Evolutionary conservation across 2,113 vertebrate genomes (phyloP), one percentile per base, ranked within the genome.

Genomic region (Rhadina sibilatrix): DNA sequence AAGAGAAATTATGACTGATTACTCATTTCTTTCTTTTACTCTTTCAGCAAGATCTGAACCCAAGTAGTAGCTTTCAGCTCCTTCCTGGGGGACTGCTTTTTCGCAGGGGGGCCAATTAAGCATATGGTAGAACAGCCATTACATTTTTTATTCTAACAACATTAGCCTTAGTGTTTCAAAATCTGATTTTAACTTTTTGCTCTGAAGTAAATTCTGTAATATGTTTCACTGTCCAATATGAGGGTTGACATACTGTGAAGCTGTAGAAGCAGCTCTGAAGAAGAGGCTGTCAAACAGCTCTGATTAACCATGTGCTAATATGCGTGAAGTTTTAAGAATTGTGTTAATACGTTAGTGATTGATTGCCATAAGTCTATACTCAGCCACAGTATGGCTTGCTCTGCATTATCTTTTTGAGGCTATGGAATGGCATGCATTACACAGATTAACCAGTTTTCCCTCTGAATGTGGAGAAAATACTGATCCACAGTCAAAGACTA

Each of bases 371-470:
- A 81, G 37, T 92, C 46, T 69, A 6, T 64, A 60, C 24, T 69
- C 14, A 77, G 11, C 25, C 23, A 72, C 49, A 38, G 15, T 42
- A 37, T 33, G 33, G 27, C 70, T 77, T 82, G 27, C 54, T 96
- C 85, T 79, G 75, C 65, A 10, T 85, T 69, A 47, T 47, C 53
- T 80, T 85, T 10, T 61, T 83, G 37, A 83, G 84, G 65, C 78
- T 80, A 50, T 64, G 38, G 82, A 83, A 82, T 83, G 66, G 66
- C 64, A 57, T 65, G 25, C 20, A 1, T 93, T 94, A 81, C 57
- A 83, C 65, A 72, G 65, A 77, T 95, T 63, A 96, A 72, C 68
- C 57, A 66, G 70, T 93, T 86, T 71, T 89, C 75, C n/a, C 63
- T 95, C 64, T 61, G 78, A 72, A 54, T 75, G 40, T 15, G 17